Evolutionary conservation across 2,888 invertebrate species (phyloP).

Genomic region (Synergus umbraculus): DNA sequence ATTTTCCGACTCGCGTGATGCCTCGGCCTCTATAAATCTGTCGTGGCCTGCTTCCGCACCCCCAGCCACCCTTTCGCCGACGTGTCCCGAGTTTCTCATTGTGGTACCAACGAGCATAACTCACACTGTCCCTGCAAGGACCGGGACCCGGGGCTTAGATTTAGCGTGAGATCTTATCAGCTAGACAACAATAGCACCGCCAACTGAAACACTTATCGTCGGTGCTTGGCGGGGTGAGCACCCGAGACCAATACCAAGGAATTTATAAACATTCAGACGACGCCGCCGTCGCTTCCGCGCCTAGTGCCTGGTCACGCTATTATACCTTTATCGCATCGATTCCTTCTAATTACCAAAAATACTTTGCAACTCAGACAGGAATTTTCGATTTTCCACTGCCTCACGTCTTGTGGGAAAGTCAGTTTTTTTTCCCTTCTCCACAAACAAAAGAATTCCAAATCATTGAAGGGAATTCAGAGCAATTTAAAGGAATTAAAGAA

Average conservation of each 20-base stretch:
- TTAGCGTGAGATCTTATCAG: conserved; percentile 70
- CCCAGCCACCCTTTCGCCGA: conserved; percentile 14
- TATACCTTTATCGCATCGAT: not conserved
- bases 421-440: too few relatives aligned
- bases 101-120: conserved; percentile 66
- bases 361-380: conserved; percentile 1
- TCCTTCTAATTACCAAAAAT: conserved; percentile 39
- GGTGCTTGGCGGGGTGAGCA: conserved; percentile 49
- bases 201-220: conserved; percentile 68
- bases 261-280: conserved; percentile 62
- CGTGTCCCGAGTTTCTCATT: conserved; percentile 54
- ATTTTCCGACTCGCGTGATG: conserved; percentile 65
- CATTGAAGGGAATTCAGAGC: too few relatives aligned
- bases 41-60: conserved; percentile 39
- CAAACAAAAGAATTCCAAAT: too few relatives aligned
- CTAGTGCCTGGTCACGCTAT: conserved; percentile 22
- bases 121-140: conserved; percentile 67
- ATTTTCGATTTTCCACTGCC: too few relatives aligned
- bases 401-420: too few relatives aligned
- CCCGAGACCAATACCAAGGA: conserved; percentile 45
- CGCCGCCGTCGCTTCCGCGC: conserved; percentile 21
- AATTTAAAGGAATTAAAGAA: too few relatives aligned
- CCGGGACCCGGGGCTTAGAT: conserved; percentile 63
- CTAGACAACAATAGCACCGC: conserved; percentile 68
- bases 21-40: conserved; percentile 66